Percentiles rank a stretch among this genome's conserved stretches.
Conservation (phyloP, 2,888 invertebrate genomes). For the Trissolcus brochymenae region DNA sequence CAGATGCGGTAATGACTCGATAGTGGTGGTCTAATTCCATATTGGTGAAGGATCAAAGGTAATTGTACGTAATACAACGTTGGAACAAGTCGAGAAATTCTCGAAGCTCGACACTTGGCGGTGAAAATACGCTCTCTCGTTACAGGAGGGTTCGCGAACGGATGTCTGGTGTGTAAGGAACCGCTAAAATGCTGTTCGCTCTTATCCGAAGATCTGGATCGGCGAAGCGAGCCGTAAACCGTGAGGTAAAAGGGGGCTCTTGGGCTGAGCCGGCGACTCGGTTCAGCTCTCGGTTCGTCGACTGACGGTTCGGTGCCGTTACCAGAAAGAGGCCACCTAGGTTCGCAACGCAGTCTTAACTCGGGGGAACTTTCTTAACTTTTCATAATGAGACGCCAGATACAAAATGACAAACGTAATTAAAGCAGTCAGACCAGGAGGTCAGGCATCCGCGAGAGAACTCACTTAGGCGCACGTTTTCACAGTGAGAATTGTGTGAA, state of each 20-base stretch:
- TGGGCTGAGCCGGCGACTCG: constrained; percentile 41
- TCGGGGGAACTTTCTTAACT: constrained; percentile 65
- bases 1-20: not conserved
- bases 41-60: constrained; percentile 31
- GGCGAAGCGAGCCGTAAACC: constrained; percentile 70
- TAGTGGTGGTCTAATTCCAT: constrained; percentile 20
- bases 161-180: constrained; percentile 77
- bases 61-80: constrained; percentile 52
- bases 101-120: constrained; percentile 62
- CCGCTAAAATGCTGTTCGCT: constrained; percentile 77
- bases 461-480: constrained; percentile 53
- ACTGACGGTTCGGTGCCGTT: constrained; percentile 71
- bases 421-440: constrained; percentile 67
- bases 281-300: constrained; percentile 55
- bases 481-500: constrained; percentile 60
- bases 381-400: constrained; percentile 71
- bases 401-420: constrained; percentile 73
- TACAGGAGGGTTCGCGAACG: constrained; percentile 70
- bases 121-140: constrained; percentile 62
- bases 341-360: constrained; percentile 66
- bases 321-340: constrained; percentile 73
- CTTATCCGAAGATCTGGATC: constrained; percentile 76
- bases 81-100: constrained; percentile 53
- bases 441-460: constrained; percentile 63
- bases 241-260: constrained; percentile 67